These are phyloP conservation scores for Hippasteria phrygiana DNA, from an alignment of 53 echinoderm and acorn worm species.

Conservation along the genomic window DNA sequence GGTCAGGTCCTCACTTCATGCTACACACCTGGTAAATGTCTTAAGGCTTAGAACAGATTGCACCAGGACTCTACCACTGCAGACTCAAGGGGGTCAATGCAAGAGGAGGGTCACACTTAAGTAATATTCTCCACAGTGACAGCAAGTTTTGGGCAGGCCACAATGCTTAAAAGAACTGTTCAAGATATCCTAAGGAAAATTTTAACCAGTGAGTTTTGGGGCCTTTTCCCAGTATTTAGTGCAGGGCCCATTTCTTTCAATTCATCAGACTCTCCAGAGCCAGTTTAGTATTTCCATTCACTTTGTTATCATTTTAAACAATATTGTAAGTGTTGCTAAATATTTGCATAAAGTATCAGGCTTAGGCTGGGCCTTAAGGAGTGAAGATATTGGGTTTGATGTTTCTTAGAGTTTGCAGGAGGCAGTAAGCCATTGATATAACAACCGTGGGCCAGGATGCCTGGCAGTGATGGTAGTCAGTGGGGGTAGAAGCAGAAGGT, in stretches of 20 bases:
- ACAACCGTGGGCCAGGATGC: conserved; percentile 45
- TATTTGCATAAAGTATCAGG: conserved; percentile 64
- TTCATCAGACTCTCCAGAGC: conserved; percentile 12
- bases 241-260: conserved; percentile 33
- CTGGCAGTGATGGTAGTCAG: not conserved
- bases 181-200: conserved; percentile 22
- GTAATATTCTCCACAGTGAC: not conserved
- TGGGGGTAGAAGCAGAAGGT: not conserved
- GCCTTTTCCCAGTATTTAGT: not conserved
- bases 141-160: not conserved
- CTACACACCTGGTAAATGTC: conserved; percentile 66
- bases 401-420: conserved; percentile 57
- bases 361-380: conserved; percentile 55
- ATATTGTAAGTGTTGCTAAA: conserved; percentile 69
- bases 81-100: not conserved
- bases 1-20: conserved; percentile 35
- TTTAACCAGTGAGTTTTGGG: conserved; percentile 14
- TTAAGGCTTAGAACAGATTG: conserved; percentile 60
- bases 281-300: conserved; percentile 52
- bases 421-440: conserved; percentile 64
- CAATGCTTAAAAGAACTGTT: not conserved
- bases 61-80: conserved; percentile 49
- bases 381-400: conserved; percentile 35
- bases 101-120: conserved; percentile 25
- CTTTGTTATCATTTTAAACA: conserved; percentile 68